phyloP scores from a whole-genome alignment of 2,797 vertebrate genomes.

The Melopsittacus undulatus region DNA sequence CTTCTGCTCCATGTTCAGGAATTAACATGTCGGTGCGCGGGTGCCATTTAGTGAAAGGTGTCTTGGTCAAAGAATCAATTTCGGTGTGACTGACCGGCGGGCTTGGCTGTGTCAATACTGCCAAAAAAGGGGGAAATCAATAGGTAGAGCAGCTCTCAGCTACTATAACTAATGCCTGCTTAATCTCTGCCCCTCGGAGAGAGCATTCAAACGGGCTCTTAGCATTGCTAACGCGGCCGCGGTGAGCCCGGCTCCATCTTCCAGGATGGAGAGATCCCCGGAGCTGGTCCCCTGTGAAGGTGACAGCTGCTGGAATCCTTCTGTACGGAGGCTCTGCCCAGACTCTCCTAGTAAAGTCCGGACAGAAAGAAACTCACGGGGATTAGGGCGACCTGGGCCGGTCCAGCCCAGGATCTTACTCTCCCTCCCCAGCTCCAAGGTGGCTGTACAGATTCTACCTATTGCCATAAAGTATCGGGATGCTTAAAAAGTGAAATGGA shows the following conservation, averaged over 20 bases:
- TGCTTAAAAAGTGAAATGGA: conserved; percentile 37
- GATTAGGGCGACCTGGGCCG: not conserved
- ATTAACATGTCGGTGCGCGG: conserved; percentile 48
- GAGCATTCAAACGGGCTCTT: not conserved
- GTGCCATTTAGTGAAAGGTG: conserved; percentile 54
- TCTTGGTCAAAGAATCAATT: conserved; percentile 68
- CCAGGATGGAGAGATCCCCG: not conserved
- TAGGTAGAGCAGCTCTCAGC: conserved; percentile 16
- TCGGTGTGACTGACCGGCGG: conserved; percentile 52
- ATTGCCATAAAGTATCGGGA: not conserved
- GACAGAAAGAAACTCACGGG: not conserved
- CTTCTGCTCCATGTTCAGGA: not conserved
- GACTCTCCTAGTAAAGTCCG: not conserved
- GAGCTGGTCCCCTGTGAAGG: not conserved
- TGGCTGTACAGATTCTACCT: not conserved
- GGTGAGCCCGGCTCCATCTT: not conserved
- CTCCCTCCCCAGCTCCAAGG: not conserved
- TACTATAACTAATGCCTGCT: not conserved
- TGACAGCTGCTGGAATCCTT: not conserved
- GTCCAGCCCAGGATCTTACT: not conserved
- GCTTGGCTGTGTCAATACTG: conserved; percentile 46
- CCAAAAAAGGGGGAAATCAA: not conserved
- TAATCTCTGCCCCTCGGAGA: conserved; percentile 3
- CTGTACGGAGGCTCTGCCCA: not conserved
- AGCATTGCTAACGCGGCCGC: not conserved